Evolutionary conservation across 2,888 invertebrate genomes (phyloP).

Genomic region (Dorcus hopei): DNA sequence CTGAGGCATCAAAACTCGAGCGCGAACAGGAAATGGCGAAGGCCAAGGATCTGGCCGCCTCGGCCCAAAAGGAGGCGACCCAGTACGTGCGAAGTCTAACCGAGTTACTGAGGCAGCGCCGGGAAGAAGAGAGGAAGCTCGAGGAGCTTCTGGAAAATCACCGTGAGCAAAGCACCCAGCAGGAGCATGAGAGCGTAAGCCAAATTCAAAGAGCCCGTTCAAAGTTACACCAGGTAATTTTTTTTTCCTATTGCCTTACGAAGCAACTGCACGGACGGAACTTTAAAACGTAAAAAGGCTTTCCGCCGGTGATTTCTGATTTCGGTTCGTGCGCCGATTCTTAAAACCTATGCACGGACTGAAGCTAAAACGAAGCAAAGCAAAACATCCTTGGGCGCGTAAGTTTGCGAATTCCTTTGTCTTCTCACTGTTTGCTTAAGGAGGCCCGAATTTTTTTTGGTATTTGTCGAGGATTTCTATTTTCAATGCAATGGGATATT

Average conservation of each 20-base stretch:
- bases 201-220: conserved; percentile 38
- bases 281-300: no score
- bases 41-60: conserved; percentile 27
- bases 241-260: neutral
- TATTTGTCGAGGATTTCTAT: no score
- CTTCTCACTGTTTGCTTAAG: no score
- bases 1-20: conserved; percentile 35
- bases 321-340: no score
- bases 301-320: no score
- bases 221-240: conserved; percentile 35
- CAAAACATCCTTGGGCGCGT: no score
- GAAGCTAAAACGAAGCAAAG: no score
- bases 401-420: no score
- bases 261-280: no score
- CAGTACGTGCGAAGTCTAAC: conserved; percentile 39
- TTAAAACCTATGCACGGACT: no score
- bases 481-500: no score
- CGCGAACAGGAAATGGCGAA: conserved; percentile 36
- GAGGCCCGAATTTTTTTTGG: no score
- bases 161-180: conserved; percentile 33
- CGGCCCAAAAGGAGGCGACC: conserved; percentile 36
- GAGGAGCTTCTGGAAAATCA: conserved; percentile 36
- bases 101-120: conserved; percentile 37
- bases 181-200: conserved; percentile 40
- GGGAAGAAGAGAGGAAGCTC: conserved; percentile 39